Conservation (phyloP, 2,797 vertebrate species). For the Esox masquinongy region DNA sequence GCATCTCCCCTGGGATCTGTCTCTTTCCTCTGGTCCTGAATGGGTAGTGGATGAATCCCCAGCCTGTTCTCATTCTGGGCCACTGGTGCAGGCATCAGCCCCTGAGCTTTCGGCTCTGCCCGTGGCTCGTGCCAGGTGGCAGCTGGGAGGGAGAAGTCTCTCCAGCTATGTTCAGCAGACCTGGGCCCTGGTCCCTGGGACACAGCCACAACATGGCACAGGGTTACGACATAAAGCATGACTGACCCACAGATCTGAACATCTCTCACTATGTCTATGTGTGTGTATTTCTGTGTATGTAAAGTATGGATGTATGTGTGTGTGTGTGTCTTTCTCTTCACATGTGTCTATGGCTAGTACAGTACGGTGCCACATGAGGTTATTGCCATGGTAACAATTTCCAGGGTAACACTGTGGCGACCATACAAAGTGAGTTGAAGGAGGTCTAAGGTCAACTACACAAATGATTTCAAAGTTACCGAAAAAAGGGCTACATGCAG, state of each 20-base stretch:
- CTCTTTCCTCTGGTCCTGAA: constrained; percentile 63
- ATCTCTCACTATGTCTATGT: constrained; percentile 16
- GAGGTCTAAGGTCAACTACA: constrained; percentile 6
- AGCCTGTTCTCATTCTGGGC: constrained; percentile 73
- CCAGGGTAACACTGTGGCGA: constrained; percentile 11
- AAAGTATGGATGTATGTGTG: too few relatives aligned
- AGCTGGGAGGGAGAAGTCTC: constrained; percentile 73
- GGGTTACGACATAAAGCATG: constrained; percentile 51
- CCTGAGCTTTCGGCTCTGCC: constrained; percentile 50
- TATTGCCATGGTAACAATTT: constrained; percentile 37
- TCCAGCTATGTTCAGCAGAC: constrained; percentile 61
- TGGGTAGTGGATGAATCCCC: constrained; percentile 72
- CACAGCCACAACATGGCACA: constrained; percentile 49
- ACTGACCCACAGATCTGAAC: constrained; percentile 53
- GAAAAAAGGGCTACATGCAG: constrained; percentile 12
- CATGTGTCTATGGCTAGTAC: not conserved
- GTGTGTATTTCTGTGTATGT: not conserved
- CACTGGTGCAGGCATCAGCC: constrained; percentile 64
- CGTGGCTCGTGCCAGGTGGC: constrained; percentile 76
- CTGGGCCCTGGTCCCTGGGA: constrained; percentile 46
- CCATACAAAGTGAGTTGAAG: constrained; percentile 9
- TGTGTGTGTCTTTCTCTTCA: constrained; percentile 1
- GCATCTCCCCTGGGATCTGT: constrained; percentile 66
- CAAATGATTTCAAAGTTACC: constrained; percentile 25
- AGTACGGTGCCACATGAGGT: constrained; percentile 9